These are phyloP conservation scores for Chaetodon trifasciatus DNA, from an alignment of 2,797 vertebrate genomes.

Conservation along the genomic window DNA sequence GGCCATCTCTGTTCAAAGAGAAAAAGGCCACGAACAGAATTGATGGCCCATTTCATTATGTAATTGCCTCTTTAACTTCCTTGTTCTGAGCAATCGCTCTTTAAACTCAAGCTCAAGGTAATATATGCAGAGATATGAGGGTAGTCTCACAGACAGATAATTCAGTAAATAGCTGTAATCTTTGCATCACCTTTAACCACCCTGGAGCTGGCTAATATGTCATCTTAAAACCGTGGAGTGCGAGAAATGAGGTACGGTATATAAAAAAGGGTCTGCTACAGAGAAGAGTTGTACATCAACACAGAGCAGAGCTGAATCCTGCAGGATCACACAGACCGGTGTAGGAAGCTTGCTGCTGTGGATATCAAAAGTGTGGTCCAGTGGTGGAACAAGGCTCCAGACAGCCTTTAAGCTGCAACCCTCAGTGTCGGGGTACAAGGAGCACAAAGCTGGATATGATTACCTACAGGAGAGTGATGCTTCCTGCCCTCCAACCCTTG, in stretches of 20 bases:
- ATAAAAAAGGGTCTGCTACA: conserved; percentile 53
- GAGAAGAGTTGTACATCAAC: conserved; percentile 66
- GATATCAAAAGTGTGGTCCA: conserved; percentile 72
- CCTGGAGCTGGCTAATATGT: conserved; percentile 76
- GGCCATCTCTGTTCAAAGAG: conserved; percentile 84
- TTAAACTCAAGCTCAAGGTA: conserved; percentile 85
- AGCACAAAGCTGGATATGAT: conserved; percentile 86
- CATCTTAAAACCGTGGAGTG: conserved; percentile 68
- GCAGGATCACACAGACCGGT: conserved; percentile 41
- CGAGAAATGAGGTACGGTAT: conserved; percentile 62
- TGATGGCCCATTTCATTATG: conserved; percentile 88
- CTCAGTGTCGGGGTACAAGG: conserved; percentile 77
- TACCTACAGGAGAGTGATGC: conserved; percentile 86
- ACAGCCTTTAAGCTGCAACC: conserved; percentile 80
- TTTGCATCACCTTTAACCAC: conserved; percentile 84
- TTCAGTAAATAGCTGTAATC: conserved; percentile 86
- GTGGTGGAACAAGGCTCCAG: conserved; percentile 69
- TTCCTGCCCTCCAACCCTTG: conserved; percentile 84
- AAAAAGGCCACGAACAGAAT: conserved; percentile 83
- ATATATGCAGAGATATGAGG: conserved; percentile 83
- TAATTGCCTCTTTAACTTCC: conserved; percentile 88
- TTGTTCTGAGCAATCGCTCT: conserved; percentile 86
- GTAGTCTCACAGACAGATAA: conserved; percentile 81
- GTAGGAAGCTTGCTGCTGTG: conserved; percentile 27
- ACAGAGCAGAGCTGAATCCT: conserved; percentile 53